A percentile compares a stretch with the other conserved stretches of the same genome.
Evolutionary conservation across 30 jellyfish, hydroid and myxozoan genomes (phyloP).

Genomic region (Sanderia malayensis): DNA sequence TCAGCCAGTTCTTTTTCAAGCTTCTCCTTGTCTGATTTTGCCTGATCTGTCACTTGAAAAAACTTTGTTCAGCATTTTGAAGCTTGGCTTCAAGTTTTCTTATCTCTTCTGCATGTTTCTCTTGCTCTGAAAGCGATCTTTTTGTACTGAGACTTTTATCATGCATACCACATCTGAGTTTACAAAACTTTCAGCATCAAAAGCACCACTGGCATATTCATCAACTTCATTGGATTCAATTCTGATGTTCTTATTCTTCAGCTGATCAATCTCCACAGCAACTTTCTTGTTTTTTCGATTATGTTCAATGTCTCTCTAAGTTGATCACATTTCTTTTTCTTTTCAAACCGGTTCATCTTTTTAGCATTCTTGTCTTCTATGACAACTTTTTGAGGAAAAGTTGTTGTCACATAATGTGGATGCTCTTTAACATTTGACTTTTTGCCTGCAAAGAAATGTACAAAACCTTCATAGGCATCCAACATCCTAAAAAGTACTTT

Average conservation of each 20-base stretch:
- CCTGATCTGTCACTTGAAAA: not conserved
- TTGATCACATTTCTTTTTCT: slow-evolving; percentile 1
- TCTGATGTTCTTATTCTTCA: not conserved
- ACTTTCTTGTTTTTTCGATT: slow-evolving; percentile 12
- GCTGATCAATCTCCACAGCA: slow-evolving; percentile 1
- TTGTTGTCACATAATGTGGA: not conserved
- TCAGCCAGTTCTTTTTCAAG: slow-evolving; percentile 6
- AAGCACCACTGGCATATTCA: slow-evolving; percentile 9
- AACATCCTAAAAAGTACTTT: not conserved
- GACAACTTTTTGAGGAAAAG: slow-evolving; percentile 8
- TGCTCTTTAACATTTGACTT: slow-evolving; percentile 5
- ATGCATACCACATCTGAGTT: not conserved
- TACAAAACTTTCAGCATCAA: slow-evolving; percentile 2
- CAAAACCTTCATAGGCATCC: not conserved
- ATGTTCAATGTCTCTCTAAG: not conserved
- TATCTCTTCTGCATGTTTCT: slow-evolving; percentile 10
- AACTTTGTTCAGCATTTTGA: slow-evolving; percentile 4
- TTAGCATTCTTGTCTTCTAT: slow-evolving; percentile 10
- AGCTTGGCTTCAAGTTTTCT: not conserved
- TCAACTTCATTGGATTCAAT: not conserved
- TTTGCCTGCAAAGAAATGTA: slow-evolving; percentile 9
- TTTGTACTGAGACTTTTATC: not conserved
- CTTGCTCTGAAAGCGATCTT: slow-evolving; percentile 6
- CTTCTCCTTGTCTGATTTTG: slow-evolving; percentile 5
- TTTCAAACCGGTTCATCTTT: not conserved